Percentiles rank a stretch among this genome's conserved stretches.
phyloP scores from a whole-genome alignment of 2,888 invertebrate species.

The Epirrhoe alternata region DNA sequence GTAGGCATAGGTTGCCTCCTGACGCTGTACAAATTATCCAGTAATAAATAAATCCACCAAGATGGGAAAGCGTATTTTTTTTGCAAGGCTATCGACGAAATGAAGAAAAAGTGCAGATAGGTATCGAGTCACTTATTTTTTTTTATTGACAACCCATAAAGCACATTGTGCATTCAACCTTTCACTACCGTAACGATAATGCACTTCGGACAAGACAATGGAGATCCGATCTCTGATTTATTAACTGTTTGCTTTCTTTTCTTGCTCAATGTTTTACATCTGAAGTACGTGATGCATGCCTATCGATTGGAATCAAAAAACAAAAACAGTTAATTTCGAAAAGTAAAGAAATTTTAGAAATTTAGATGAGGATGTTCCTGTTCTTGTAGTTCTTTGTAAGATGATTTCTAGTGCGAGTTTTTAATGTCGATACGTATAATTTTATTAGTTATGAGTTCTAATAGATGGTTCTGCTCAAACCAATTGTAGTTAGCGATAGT shows the following conservation, averaged over 20 bases:
- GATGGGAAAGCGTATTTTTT: not conserved
- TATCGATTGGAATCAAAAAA: not conserved
- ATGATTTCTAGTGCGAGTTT: too few species aligned
- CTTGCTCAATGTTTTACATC: slow-evolving; percentile 23
- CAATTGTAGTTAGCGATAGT: too few species aligned
- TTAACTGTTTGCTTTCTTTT: slow-evolving; percentile 30
- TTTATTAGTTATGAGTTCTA: too few species aligned
- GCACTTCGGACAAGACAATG: slow-evolving; percentile 40
- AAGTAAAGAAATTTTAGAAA: not conserved
- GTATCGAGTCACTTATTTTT: slow-evolving; percentile 1
- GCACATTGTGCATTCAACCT: slow-evolving; percentile 22
- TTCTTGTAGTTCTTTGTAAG: not conserved
- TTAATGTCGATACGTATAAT: too few species aligned
- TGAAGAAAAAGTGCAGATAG: not conserved
- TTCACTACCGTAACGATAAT: slow-evolving; percentile 34
- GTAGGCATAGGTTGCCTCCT: too few species aligned
- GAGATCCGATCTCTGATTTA: slow-evolving; percentile 37
- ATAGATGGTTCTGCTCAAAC: too few species aligned
- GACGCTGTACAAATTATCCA: too few species aligned
- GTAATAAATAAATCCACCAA: too few species aligned
- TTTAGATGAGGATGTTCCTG: not conserved
- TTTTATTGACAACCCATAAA: slow-evolving; percentile 12
- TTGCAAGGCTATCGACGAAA: too few species aligned
- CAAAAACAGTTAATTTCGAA: slow-evolving; percentile 1
- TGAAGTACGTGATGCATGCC: slow-evolving; percentile 10